Evolutionary conservation across 2,888 invertebrate genomes (phyloP).

Genomic region (Yponomeuta sedellus): DNA sequence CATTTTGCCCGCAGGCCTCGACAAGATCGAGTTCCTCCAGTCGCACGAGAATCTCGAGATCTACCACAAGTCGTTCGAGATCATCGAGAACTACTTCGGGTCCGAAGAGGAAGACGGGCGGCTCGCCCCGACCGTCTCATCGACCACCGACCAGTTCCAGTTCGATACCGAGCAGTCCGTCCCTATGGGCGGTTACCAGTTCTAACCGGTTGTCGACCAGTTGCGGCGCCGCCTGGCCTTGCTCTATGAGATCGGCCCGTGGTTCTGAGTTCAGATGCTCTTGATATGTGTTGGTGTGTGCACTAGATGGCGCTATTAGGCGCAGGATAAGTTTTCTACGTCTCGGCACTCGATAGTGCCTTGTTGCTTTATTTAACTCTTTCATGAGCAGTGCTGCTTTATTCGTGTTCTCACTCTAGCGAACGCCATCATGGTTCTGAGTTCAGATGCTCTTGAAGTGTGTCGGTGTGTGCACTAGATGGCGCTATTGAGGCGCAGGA

Average conservation of each 20-base stretch:
- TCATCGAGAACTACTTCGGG: conserved; percentile 96
- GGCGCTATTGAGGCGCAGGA: too few species aligned
- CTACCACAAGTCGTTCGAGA: conserved; percentile 97
- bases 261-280: not conserved
- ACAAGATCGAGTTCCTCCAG: conserved; percentile 98
- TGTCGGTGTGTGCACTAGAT: not conserved
- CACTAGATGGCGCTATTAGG: too few species aligned
- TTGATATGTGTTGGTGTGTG: not conserved
- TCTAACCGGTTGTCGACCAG: conserved; percentile 53
- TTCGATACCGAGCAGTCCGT: conserved; percentile 83
- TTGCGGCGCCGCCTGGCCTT: not conserved
- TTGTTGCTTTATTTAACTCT: not conserved
- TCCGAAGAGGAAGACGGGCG: conserved; percentile 92
- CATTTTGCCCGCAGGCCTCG: conserved; percentile 81
- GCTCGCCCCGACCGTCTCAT: conserved; percentile 86
- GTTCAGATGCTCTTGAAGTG: not conserved
- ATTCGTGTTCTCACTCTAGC: too few species aligned
- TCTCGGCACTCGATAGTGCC: not conserved
- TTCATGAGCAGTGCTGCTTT: not conserved
- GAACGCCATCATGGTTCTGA: not conserved
- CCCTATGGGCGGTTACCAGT: conserved; percentile 86
- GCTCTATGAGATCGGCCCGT: not conserved
- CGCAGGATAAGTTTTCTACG: too few species aligned
- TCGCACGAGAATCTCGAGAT: conserved; percentile 98
- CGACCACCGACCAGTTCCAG: conserved; percentile 82